These are phyloP conservation scores for Drosophila incognita DNA, from an alignment of 2,888 invertebrate species.

Conservation along the genomic window DNA sequence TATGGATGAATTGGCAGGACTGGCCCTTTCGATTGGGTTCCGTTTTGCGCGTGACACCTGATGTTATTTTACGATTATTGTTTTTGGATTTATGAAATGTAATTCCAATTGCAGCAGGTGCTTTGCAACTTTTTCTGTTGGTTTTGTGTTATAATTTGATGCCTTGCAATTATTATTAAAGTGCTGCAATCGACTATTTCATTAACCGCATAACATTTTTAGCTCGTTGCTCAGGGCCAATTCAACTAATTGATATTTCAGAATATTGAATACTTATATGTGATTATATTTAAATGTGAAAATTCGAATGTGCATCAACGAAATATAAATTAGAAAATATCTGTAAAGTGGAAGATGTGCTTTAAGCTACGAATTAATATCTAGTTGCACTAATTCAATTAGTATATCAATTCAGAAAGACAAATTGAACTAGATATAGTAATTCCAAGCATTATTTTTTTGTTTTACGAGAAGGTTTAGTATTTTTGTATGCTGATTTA, in stretches of 20 bases:
- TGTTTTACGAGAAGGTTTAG: not conserved
- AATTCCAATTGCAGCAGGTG: constrained; percentile 70
- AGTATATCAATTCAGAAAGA: not conserved
- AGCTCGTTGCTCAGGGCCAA: constrained; percentile 25
- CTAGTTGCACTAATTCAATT: not conserved
- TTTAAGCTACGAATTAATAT: not conserved
- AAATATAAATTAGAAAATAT: not conserved
- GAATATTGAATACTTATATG: constrained; percentile 4
- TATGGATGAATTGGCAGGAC: not conserved
- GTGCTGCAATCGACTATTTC: constrained; percentile 36
- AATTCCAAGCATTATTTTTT: not conserved
- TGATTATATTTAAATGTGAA: not conserved
- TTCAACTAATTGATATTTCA: constrained; percentile 47
- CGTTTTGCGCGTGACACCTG: constrained; percentile 77
- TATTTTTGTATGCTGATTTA: not conserved
- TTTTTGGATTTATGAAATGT: constrained; percentile 79
- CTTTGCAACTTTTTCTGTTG: constrained; percentile 14
- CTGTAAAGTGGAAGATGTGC: no score
- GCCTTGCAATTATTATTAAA: constrained; percentile 54
- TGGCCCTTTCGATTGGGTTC: constrained; percentile 30
- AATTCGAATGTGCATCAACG: not conserved
- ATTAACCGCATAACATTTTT: constrained; percentile 51
- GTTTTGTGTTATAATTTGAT: constrained; percentile 27
- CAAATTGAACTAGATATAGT: not conserved
- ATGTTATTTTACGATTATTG: constrained; percentile 80